Percentiles rank a stretch among this genome's conserved stretches.
phyloP scores from a whole-genome alignment of 2,797 vertebrate genomes.

The Danio choprae region DNA sequence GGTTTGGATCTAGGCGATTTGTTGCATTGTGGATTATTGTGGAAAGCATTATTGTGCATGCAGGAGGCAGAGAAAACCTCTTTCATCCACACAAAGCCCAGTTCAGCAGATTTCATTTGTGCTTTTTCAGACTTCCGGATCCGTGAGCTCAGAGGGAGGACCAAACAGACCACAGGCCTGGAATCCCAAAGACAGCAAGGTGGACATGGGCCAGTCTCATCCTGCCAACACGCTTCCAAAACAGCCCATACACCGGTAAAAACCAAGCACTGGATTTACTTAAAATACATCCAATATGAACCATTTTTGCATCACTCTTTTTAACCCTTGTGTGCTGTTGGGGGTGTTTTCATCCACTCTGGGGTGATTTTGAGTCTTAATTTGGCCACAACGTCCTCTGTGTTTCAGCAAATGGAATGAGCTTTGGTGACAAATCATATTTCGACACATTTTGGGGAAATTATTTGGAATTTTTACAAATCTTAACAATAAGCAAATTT shows the following conservation, averaged over 20 bases:
- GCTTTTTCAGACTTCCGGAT: conserved; percentile 41
- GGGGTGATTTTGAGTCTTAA: no score
- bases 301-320: no score
- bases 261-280: no score
- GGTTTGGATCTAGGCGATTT: conserved; percentile 20
- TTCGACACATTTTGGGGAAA: no score
- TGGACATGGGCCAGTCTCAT: conserved; percentile 25
- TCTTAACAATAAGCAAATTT: no score
- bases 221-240: background rate
- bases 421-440: no score
- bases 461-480: no score
- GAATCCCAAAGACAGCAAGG: conserved; percentile 24
- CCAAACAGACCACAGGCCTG: conserved; percentile 34
- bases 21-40: conserved; percentile 24
- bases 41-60: conserved; percentile 6
- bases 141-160: conserved; percentile 26
- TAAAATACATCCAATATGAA: no score
- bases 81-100: conserved; percentile 47
- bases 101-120: conserved; percentile 43
- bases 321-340: no score
- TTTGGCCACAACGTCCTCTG: no score
- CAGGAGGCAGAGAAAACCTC: conserved; percentile 37
- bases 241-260: conserved; percentile 34
- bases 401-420: no score
- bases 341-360: no score